Evolutionary conservation across 2,888 invertebrate genomes (phyloP).

Genomic region (Microctonus aethiopoides): DNA sequence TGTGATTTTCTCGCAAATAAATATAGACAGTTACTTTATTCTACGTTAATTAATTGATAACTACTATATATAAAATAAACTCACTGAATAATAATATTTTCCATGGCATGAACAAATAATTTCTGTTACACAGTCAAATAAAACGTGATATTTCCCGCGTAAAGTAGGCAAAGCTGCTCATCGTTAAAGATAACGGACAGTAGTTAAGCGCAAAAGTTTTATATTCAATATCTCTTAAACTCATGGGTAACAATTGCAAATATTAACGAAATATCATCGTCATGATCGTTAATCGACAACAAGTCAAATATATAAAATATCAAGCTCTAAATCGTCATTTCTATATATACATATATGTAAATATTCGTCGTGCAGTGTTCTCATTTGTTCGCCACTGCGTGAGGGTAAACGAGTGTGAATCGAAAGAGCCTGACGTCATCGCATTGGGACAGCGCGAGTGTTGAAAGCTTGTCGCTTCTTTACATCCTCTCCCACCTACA

Average conservation of each 20-base stretch:
- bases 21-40: no score
- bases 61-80: no score
- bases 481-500: slow-evolving; percentile 41
- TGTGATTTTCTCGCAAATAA: no score
- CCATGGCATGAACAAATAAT: no score
- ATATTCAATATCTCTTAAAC: neutral
- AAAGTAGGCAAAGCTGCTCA: neutral
- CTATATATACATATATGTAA: slow-evolving; percentile 39
- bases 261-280: slow-evolving; percentile 4
- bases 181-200: neutral
- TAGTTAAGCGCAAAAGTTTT: neutral
- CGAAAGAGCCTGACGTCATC: slow-evolving; percentile 52
- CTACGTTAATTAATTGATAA: no score
- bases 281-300: slow-evolving; percentile 21
- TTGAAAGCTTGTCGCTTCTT: slow-evolving; percentile 46
- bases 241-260: neutral
- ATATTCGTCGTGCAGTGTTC: slow-evolving; percentile 46
- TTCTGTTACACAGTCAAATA: neutral
- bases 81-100: neutral
- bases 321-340: slow-evolving; percentile 16
- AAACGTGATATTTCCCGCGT: neutral
- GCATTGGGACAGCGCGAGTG: slow-evolving; percentile 51
- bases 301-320: slow-evolving; percentile 16
- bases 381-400: slow-evolving; percentile 42
- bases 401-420: slow-evolving; percentile 40